phyloP scores from a whole-genome alignment of 2,888 invertebrate genomes.

The Galerucella pusilla region DNA sequence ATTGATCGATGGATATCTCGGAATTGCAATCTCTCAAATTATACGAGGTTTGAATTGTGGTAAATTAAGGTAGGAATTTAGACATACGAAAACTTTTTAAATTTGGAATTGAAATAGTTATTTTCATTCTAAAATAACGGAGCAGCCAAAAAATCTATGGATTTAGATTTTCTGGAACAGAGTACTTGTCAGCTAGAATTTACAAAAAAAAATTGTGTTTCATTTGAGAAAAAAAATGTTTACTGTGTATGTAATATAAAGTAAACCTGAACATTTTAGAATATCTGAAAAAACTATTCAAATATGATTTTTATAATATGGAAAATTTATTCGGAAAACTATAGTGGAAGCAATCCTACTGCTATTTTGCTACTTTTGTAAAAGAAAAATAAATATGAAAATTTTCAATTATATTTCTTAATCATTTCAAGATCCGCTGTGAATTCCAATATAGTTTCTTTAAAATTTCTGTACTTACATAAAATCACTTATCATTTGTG shows the following conservation, averaged over 20 bases:
- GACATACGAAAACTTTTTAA: background rate
- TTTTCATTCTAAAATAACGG: background rate
- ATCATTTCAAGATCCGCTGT: no score
- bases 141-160: constrained; percentile 1
- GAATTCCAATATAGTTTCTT: no score
- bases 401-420: no score
- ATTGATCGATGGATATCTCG: background rate
- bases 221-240: background rate
- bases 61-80: background rate
- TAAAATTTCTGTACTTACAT: no score
- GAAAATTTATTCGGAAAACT: background rate
- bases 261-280: background rate
- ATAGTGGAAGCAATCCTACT: no score
- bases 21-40: background rate
- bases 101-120: background rate
- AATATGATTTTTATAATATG: background rate
- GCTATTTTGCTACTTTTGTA: no score
- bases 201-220: background rate
- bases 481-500: no score
- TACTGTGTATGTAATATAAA: background rate
- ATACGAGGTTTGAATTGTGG: background rate
- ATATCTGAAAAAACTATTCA: background rate
- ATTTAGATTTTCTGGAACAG: constrained; percentile 4
- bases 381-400: no score
- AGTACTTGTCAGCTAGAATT: background rate